Conservation (phyloP, 2,888 invertebrate species). For the Eristalis pertinax region DNA sequence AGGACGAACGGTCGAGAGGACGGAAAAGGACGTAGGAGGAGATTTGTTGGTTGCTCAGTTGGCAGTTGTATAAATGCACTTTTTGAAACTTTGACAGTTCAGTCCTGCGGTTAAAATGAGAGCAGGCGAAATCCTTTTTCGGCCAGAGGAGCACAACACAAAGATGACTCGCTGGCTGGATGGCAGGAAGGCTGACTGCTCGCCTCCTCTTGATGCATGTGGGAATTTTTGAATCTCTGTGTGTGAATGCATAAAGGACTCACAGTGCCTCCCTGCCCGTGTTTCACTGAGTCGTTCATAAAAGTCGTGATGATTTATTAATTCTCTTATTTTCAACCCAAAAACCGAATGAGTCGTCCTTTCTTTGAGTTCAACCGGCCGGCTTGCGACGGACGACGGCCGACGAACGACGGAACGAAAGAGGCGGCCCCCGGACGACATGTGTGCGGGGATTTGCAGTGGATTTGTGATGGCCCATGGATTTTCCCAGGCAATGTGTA, state of each 20-base stretch:
- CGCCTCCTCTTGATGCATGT: conserved; percentile 52
- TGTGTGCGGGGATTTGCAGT: neutral
- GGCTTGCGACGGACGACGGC: neutral
- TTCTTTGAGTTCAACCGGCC: conserved; percentile 12
- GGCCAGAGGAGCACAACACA: conserved; percentile 14
- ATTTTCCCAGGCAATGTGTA: conserved; percentile 11
- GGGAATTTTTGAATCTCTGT: conserved; percentile 41
- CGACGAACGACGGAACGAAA: neutral
- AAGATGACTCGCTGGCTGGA: neutral
- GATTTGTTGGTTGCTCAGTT: conserved; percentile 69
- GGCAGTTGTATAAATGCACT: conserved; percentile 72
- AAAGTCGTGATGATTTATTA: conserved; percentile 67
- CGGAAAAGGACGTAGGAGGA: neutral
- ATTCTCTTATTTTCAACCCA: conserved; percentile 54
- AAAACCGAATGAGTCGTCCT: conserved; percentile 13
- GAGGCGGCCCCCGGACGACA: neutral
- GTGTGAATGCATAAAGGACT: conserved; percentile 18
- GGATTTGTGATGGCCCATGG: neutral
- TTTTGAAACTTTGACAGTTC: conserved; percentile 72
- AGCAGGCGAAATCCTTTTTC: conserved; percentile 61
- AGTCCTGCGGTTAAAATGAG: conserved; percentile 71
- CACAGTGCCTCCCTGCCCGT: conserved; percentile 9
- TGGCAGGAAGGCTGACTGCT: conserved; percentile 22
- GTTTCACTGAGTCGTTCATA: conserved; percentile 33
- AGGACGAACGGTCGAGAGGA: neutral